Evolutionary conservation across 2,888 invertebrate genomes (phyloP), one percentile per base, ranked within the genome.

Genomic region (Diaperis boleti): DNA sequence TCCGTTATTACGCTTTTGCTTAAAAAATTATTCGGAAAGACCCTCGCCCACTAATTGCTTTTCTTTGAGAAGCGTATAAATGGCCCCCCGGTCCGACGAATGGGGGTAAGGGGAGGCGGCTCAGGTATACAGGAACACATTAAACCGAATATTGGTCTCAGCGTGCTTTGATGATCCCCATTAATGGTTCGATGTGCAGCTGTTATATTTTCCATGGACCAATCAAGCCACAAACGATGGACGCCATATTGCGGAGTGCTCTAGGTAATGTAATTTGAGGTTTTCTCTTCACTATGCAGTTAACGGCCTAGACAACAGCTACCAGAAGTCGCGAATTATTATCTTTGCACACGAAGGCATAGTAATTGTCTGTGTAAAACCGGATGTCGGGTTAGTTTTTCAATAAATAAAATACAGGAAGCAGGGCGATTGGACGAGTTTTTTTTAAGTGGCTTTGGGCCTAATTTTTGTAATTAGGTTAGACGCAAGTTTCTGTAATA

Each of bases 161-260:
- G 76, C 73, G 73, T 77, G 76, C 71, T 74, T 70, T 74, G 76
- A 78, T 78, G 78, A 77, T 74, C 73, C 75, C 75, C 76, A 78
- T 78, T 79, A 79, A 79, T 77, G 77, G 75, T 70, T 70, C 79
- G 80, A 77, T 76, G 78, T 78, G 78, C 80, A 80, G 79, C 80
- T 80, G 80, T 80, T 80, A 75, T 75, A 75, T 76, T 78, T 79
- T 78, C 78, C 78, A 76, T 79, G 79, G 80, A 80, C 80, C 80
- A 80, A 80, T 80, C 79, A 74, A 77, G 75, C 67, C 70, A 64
- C 69, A 54, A 71, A 73, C 75, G 73, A 70, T 70, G 68, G 74
- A 76, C 77, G 78, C 79, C 79, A 79, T 79, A 77, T 78, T 79
- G 78, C 69, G 70, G 71, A 68, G 73, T 72, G 71, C 72, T 74